Evolutionary conservation across 2,888 invertebrate species (phyloP).

Genomic region (Luperina nickerlii): DNA sequence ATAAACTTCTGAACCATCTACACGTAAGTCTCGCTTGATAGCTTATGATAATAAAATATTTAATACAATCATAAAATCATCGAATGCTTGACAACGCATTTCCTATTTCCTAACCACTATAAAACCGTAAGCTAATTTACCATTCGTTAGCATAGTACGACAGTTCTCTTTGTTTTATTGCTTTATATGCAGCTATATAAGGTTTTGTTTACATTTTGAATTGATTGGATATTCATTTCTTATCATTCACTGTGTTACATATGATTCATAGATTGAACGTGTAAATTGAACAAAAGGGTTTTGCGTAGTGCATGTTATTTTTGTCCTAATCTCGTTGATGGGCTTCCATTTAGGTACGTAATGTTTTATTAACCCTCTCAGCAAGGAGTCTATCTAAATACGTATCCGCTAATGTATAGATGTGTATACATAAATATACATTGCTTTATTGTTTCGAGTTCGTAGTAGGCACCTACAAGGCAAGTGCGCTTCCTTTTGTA

Average conservation of each 20-base stretch:
- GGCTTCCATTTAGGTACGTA: slow-evolving; percentile 13
- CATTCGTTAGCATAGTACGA: slow-evolving; percentile 9
- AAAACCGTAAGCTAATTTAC: slow-evolving; percentile 33
- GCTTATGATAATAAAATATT: slow-evolving; percentile 40
- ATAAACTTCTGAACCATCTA: slow-evolving; percentile 27
- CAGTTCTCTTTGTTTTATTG: slow-evolving; percentile 31
- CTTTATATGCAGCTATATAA: slow-evolving; percentile 8
- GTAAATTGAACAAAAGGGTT: slow-evolving; percentile 11
- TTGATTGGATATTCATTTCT: slow-evolving; percentile 6
- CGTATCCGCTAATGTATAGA: slow-evolving; percentile 19
- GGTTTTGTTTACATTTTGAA: slow-evolving; percentile 19
- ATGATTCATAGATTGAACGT: neutral
- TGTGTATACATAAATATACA: slow-evolving; percentile 28
- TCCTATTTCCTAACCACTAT: slow-evolving; percentile 52
- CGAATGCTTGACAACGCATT: slow-evolving; percentile 39
- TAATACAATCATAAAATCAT: slow-evolving; percentile 46
- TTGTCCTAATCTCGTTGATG: slow-evolving; percentile 9
- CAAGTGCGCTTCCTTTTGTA: slow-evolving; percentile 58
- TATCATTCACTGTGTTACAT: neutral
- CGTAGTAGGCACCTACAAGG: slow-evolving; percentile 40
- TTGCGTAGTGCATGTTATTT: slow-evolving; percentile 35
- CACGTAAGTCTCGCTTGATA: slow-evolving; percentile 26
- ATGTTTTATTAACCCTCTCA: slow-evolving; percentile 32
- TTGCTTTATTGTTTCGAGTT: slow-evolving; percentile 50
- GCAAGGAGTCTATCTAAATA: slow-evolving; percentile 28